Evolutionary conservation across 2,113 vertebrate species (phyloP).

Genomic region (Oryzias celebensis): DNA sequence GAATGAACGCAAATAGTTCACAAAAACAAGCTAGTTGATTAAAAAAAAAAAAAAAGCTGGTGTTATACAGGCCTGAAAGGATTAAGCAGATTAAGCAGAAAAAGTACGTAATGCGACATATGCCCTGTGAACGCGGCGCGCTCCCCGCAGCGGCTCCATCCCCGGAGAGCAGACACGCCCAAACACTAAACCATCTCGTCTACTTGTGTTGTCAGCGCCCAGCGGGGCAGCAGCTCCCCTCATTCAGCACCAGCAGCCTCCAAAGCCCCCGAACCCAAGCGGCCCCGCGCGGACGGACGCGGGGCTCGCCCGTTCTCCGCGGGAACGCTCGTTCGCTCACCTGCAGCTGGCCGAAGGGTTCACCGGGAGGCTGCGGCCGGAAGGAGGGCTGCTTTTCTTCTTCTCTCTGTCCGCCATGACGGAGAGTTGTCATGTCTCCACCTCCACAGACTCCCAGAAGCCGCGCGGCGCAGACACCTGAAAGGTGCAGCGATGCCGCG

Average conservation of each 20-base stretch:
- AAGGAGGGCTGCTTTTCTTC: conserved; percentile 75
- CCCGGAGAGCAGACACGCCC: conserved; percentile 58
- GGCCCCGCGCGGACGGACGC: neutral
- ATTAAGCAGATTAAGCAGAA: conserved; percentile 1
- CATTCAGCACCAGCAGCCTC: neutral
- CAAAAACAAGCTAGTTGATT: neutral
- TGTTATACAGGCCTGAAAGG: neutral
- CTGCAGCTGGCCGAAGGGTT: conserved; percentile 85
- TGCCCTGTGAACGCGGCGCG: neutral
- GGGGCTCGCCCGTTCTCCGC: neutral
- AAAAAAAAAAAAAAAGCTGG: neutral
- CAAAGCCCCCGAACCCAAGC: conserved; percentile 10
- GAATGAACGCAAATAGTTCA: neutral
- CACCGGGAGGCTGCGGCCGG: conserved; percentile 73
- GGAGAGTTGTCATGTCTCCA: conserved; percentile 37
- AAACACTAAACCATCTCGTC: conserved; percentile 14
- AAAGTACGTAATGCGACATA: conserved; percentile 17
- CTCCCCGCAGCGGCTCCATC: neutral
- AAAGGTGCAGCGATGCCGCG: conserved; percentile 39
- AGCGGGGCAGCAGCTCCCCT: neutral
- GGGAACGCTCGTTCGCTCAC: conserved; percentile 58
- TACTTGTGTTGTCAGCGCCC: conserved; percentile 3
- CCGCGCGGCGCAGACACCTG: conserved; percentile 46
- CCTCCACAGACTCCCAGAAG: conserved; percentile 40
- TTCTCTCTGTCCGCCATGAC: conserved; percentile 89